Base-by-base conservation (phyloP, 2,113 vertebrate genomes). In the Perccottus glenii region DNA sequence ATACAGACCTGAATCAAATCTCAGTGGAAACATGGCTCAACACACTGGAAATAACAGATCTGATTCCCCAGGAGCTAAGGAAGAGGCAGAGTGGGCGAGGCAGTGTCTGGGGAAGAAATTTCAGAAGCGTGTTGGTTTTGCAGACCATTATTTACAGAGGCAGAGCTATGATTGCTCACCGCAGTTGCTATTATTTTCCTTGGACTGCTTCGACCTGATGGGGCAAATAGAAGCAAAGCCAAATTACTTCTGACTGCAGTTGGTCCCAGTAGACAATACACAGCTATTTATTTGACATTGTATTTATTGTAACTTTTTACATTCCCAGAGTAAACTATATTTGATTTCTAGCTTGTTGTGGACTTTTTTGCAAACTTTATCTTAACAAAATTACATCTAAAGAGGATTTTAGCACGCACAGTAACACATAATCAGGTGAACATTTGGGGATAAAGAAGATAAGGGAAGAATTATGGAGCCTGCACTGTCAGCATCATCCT, bases 401-500 rank as follows among this genome's bases (percentile, higher is more conserved):
- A 70, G 35, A 19, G 11, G 2, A 35, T 63, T 58, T 69, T 14
- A 43, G 5, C 47, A 9, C 16, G 52, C 33, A 38, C 11, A 60
- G n/a, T 52, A 57, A 49, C 35, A 49, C 49, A 66, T 35, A 47
- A 55, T 55, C 52, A 55, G 52, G 52, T 55, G 52, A 55, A 15
- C 33, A 38, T 36, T 38, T 55, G 52, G 52, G 58, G 11, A 38
- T 51, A 74, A 19, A 11, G 16, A 61, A 33, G 11, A 52, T 52
- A 51, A 68, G 80, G 66, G 81, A 78, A 67, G 40, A 72, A 76
- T 74, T 60, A 62, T 62, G 36, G 61, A 59, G 42, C 64, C 11
- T 67, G 64, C 47, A 79, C 60, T 47, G 55, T 84, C 74, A 77
- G 52, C 67, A 73, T 57, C 69, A 74, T 73, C 65, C 51, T 50